Conservation (phyloP, 2,113 vertebrate species). For the Suncus etruscus region DNA sequence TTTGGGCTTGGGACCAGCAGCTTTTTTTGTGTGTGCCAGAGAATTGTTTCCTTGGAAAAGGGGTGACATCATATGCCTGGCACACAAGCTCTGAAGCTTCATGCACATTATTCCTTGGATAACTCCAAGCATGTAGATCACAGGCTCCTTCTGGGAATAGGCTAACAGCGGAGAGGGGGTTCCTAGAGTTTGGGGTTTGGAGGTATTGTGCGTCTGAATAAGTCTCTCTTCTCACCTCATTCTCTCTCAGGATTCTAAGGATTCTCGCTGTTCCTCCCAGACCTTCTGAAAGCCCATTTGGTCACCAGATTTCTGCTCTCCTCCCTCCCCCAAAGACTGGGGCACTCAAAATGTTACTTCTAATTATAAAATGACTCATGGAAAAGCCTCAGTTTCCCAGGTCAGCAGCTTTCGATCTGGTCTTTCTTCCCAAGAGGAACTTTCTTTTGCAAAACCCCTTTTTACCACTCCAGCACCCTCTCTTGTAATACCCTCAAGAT, state of each 20-base stretch:
- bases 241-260: not conserved
- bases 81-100: accelerated
- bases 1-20: not conserved
- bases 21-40: not conserved
- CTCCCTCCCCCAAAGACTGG: not conserved
- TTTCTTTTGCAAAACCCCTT: not conserved
- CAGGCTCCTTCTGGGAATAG: not conserved
- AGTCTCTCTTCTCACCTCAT: not conserved
- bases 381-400: constrained; percentile 44
- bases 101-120: not conserved
- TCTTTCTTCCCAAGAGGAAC: not conserved
- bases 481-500: not conserved
- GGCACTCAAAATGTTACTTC: not conserved
- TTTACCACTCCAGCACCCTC: not conserved
- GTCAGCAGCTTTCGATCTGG: not conserved
- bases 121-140: not conserved
- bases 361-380: constrained; percentile 2
- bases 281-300: not conserved
- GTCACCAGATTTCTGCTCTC: not conserved
- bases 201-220: not conserved
- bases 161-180: not conserved
- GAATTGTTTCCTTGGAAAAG: not conserved
- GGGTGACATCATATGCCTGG: not conserved
- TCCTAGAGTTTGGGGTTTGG: not conserved
- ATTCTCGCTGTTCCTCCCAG: not conserved